A percentile compares a stretch with the other conserved stretches of the same genome.
phyloP scores from a whole-genome alignment of 2,113 vertebrate genomes.

The Otus sunia region DNA sequence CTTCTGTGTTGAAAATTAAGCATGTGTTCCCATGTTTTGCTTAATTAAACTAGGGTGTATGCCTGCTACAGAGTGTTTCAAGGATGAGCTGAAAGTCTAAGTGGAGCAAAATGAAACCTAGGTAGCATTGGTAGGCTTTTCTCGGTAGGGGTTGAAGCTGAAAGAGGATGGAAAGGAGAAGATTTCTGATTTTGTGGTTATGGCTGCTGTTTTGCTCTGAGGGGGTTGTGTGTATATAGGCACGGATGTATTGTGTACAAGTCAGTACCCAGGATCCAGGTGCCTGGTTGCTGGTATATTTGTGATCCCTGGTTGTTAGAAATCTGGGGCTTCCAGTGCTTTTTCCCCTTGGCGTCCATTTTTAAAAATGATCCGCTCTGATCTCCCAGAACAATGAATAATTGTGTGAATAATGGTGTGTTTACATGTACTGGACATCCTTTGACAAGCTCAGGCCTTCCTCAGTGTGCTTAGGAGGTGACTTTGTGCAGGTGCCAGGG shows the following conservation, averaged over 20 bases:
- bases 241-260: rapidly evolving
- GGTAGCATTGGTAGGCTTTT: background rate
- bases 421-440: background rate
- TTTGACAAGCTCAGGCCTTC: background rate
- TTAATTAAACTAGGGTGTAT: background rate
- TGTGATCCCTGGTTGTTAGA: background rate
- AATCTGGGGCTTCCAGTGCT: background rate
- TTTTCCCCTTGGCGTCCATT: background rate
- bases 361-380: background rate
- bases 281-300: background rate
- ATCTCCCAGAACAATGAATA: background rate
- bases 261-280: background rate
- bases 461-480: background rate
- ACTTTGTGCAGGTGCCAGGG: background rate
- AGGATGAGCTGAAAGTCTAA: background rate
- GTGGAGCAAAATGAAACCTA: background rate
- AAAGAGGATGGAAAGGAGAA: background rate
- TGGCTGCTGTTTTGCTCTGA: background rate
- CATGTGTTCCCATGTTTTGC: background rate
- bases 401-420: no score
- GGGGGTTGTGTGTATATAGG: background rate
- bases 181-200: background rate
- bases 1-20: background rate
- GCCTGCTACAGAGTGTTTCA: background rate
- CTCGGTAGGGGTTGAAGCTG: background rate